These are phyloP conservation scores for Uria aalge DNA, from an alignment of 2,113 vertebrate species.

Conservation along the genomic window DNA sequence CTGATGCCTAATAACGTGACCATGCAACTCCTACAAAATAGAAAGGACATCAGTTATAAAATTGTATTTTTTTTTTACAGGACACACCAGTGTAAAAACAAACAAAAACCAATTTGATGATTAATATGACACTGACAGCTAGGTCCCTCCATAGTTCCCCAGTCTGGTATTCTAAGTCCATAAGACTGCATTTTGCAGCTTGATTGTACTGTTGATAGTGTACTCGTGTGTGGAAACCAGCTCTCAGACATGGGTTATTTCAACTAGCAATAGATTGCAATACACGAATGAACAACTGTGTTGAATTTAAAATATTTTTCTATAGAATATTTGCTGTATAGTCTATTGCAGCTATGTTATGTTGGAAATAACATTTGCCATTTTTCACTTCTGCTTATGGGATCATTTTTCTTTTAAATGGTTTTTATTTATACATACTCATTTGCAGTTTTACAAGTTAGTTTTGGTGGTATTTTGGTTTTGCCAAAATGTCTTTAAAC, in stretches of 20 bases:
- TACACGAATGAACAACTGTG: not conserved
- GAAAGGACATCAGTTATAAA: not conserved
- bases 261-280: not conserved
- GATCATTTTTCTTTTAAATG: not conserved
- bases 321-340: not conserved
- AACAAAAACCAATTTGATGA: not conserved
- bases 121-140: not conserved
- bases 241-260: not conserved
- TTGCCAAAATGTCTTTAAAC: not conserved
- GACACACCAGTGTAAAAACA: not conserved
- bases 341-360: not conserved
- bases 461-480: not conserved
- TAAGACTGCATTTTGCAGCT: not conserved
- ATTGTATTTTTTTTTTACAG: not conserved
- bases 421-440: not conserved
- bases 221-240: not conserved
- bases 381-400: not conserved
- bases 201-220: not conserved
- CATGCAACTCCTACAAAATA: not conserved
- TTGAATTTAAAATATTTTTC: not conserved
- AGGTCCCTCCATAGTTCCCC: not conserved
- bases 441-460: not conserved
- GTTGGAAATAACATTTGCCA: not conserved
- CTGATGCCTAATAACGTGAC: not conserved
- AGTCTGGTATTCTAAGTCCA: not conserved